Evolutionary conservation across 1,140 invertebrate genomes (phyloP), one percentile per base, ranked within the genome.

Genomic region (Saccostrea cuccullata): DNA sequence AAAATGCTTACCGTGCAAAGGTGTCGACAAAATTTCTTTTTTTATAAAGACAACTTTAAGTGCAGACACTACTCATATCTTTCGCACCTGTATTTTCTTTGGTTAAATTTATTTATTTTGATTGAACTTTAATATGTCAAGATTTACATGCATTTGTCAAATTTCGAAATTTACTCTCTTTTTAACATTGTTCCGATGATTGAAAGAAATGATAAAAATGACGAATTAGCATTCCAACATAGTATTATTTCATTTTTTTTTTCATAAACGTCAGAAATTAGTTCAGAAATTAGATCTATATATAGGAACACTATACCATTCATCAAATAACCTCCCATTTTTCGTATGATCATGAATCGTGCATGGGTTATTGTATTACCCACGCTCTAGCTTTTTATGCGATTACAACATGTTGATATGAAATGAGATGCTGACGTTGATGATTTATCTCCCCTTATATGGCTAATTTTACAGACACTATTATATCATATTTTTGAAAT

Each of bases 351-450:
- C 67, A 30, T 30, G 67, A 23, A 73, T 73, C 67, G 67, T 36
- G 30, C 30, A 36, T 36, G 30, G 30, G 30, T 36, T 36, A 36
- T 9, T 26, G 23, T 30, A 73, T 36, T 26, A 77, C 26, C 26
- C 30, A 73, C 58, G 23, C 20, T 67, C 5, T 23, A 77, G 30
- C 26, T 30, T 77, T 73, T 77, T 30, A 77, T 77, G 26, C 30
- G 60, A 20, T 36, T 36, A 77, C 70, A 67, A 67, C 17, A 77
- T 77, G 70, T 23, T 77, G 23, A 77, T 77, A 77, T 17, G 70
- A 77, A 77, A 77, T 77, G 15, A 77, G 15, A 77, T 36, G 36
- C 26, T 15, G 30, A 15, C 11, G 13, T 0, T 12, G 23, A 12
- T 15, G 15, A 11, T 26, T 36, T 12, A 30, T 36, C 23, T 23